Conservation (phyloP, 2,888 invertebrate species). For the Antheraea yamamai region DNA sequence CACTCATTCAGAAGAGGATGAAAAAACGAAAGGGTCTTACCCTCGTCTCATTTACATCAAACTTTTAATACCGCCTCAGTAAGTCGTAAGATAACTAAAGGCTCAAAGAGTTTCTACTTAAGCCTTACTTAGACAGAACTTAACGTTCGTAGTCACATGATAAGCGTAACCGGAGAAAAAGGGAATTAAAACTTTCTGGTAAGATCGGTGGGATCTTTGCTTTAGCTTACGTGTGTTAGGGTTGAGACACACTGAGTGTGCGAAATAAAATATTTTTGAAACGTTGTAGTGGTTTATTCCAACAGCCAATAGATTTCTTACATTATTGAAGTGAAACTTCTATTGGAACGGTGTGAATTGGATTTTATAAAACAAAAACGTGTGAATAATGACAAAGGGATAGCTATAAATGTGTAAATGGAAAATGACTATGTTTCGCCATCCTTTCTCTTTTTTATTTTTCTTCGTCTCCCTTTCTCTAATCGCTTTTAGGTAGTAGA, state of each 20-base stretch:
- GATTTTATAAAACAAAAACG: no score
- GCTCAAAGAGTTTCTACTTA: constrained; percentile 35
- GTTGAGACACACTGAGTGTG: background rate
- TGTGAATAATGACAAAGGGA: no score
- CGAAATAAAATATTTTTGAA: background rate
- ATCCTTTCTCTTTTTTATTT: no score
- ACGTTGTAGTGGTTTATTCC: no score
- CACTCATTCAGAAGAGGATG: constrained; percentile 32
- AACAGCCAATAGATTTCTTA: no score
- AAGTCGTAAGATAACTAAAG: constrained; percentile 50
- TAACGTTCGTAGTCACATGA: constrained; percentile 42
- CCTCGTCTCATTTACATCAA: constrained; percentile 51
- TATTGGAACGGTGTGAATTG: no score
- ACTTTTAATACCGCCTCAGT: constrained; percentile 47
- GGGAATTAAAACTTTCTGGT: constrained; percentile 50
- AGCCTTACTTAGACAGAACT: constrained; percentile 36
- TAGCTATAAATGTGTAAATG: no score
- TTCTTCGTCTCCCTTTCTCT: no score
- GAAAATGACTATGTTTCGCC: no score
- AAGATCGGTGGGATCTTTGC: constrained; percentile 26
- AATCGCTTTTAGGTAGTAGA: no score
- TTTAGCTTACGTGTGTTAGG: constrained; percentile 12
- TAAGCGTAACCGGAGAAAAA: constrained; percentile 47
- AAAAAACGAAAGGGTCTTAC: constrained; percentile 31
- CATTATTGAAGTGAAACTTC: no score